A percentile compares a stretch with the other conserved stretches of the same genome.
Evolutionary conservation across 2,797 vertebrate genomes (phyloP).

Genomic region (Micropoecilia bifurca): DNA sequence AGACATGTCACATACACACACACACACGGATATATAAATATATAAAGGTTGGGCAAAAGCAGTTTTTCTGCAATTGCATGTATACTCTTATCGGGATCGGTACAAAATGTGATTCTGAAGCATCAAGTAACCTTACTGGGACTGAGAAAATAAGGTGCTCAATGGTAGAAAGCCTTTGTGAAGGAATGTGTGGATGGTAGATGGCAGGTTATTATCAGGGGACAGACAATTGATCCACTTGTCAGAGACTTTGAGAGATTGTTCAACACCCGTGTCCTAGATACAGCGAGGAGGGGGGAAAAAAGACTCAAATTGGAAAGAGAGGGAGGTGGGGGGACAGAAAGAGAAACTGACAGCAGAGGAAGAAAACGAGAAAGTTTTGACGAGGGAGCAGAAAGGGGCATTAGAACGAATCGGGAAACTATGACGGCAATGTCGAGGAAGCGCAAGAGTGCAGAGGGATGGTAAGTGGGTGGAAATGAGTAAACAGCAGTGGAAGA

Average conservation of each 20-base stretch:
- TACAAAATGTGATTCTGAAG: slow-evolving; percentile 72
- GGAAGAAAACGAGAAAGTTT: slow-evolving; percentile 45
- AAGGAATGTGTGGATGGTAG: slow-evolving; percentile 57
- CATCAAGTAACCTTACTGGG: slow-evolving; percentile 68
- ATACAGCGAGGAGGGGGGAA: slow-evolving; percentile 52
- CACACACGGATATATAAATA: background rate
- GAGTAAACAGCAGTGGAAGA: slow-evolving; percentile 56
- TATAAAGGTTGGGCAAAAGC: background rate
- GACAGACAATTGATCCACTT: slow-evolving; percentile 72
- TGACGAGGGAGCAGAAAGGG: slow-evolving; percentile 42
- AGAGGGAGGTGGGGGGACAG: slow-evolving; percentile 16
- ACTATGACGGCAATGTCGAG: slow-evolving; percentile 40
- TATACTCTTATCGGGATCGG: slow-evolving; percentile 62
- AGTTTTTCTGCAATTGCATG: slow-evolving; percentile 12
- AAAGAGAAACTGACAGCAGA: slow-evolving; percentile 52
- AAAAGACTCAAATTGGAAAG: slow-evolving; percentile 30
- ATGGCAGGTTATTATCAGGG: slow-evolving; percentile 65
- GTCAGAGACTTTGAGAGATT: slow-evolving; percentile 66
- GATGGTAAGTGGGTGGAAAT: slow-evolving; percentile 52
- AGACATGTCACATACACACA: background rate
- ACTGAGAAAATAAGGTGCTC: slow-evolving; percentile 50
- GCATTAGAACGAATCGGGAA: slow-evolving; percentile 27
- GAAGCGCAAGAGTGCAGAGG: slow-evolving; percentile 27
- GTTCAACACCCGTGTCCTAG: slow-evolving; percentile 65
- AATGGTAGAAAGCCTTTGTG: slow-evolving; percentile 24